Evolutionary conservation across 1,140 invertebrate species (phyloP).

Genomic region (Olivierus martensii): DNA sequence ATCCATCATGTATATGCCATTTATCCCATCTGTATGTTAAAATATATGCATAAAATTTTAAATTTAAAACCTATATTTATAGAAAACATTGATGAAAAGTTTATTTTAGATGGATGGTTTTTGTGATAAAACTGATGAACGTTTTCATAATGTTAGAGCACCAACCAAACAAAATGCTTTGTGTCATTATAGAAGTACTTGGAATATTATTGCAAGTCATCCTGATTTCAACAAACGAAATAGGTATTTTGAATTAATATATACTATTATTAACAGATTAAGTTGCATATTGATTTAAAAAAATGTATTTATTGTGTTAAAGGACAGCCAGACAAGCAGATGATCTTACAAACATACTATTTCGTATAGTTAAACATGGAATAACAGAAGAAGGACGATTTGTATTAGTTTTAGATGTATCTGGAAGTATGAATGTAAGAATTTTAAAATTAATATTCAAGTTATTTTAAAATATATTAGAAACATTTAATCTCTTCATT

Average conservation of each 20-base stretch:
- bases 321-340: too few species aligned
- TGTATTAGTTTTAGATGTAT: conserved; percentile 18
- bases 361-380: conserved; percentile 1
- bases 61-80: too few species aligned
- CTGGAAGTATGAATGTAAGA: conserved; percentile 21
- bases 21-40: conserved; percentile 16
- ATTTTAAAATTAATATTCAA: not conserved
- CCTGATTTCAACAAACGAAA: conserved; percentile 1
- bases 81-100: not conserved
- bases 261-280: too few species aligned
- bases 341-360: not conserved
- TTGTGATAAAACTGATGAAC: conserved; percentile 9
- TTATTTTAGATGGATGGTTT: conserved; percentile 10
- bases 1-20: conserved; percentile 21
- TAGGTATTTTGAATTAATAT: not conserved
- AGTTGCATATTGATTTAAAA: too few species aligned
- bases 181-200: conserved; percentile 12
- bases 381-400: conserved; percentile 7
- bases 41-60: not conserved
- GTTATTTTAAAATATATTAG: not conserved
- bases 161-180: conserved; percentile 15
- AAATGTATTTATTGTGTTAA: too few species aligned
- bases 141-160: conserved; percentile 5
- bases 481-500: not conserved
- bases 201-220: conserved; percentile 9